Conservation (phyloP, 2,888 invertebrate species). For the Chrysolina oricalcia region DNA sequence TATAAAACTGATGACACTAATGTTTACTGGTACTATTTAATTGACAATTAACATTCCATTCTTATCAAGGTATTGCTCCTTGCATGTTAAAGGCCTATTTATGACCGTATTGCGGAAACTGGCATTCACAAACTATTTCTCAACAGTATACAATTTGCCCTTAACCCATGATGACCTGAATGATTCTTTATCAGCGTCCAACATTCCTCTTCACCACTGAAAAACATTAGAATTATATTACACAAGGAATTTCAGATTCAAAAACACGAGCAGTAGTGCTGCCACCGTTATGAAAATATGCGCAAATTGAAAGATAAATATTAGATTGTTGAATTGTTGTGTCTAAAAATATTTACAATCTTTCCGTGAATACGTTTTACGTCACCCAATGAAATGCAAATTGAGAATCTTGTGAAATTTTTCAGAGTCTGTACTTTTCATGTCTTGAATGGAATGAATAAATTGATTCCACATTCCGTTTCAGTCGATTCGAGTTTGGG, state of each 20-base stretch:
- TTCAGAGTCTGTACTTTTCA: constrained; percentile 28
- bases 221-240: constrained; percentile 29
- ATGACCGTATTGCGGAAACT: constrained; percentile 18
- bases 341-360: constrained; percentile 70
- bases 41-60: constrained; percentile 44
- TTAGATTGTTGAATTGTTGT: constrained; percentile 68
- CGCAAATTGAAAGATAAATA: constrained; percentile 68
- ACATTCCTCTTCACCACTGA: constrained; percentile 2
- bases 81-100: constrained; percentile 36
- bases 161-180: constrained; percentile 31
- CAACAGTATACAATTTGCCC: constrained; percentile 23
- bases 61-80: constrained; percentile 41
- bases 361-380: constrained; percentile 66
- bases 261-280: constrained; percentile 71
- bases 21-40: constrained; percentile 29
- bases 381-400: constrained; percentile 62
- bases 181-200: constrained; percentile 17
- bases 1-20: constrained; percentile 40
- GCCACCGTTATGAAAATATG: constrained; percentile 78
- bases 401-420: constrained; percentile 50
- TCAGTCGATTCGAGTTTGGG: constrained; percentile 10
- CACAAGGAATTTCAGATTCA: constrained; percentile 57
- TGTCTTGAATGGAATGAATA: constrained; percentile 13
- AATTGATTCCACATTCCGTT: constrained; percentile 15
- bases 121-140: constrained; percentile 10